These are phyloP conservation scores for Mastigias papua DNA, from an alignment of 30 jellyfish, hydroid and myxozoan genomes.

Conservation along the genomic window DNA sequence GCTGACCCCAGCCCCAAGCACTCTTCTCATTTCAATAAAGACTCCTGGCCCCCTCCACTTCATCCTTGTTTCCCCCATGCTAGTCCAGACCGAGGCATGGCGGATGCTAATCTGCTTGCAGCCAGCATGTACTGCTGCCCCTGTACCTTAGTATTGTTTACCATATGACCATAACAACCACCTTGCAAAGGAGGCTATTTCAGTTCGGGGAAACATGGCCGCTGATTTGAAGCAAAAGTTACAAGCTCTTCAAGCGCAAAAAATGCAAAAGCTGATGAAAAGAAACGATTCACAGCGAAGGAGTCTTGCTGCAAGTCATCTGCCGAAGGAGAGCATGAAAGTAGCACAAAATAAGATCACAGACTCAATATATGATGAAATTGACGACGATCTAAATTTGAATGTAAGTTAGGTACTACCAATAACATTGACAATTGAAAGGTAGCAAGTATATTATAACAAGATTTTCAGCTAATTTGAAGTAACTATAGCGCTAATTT, in stretches of 20 bases:
- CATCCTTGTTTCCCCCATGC: no score
- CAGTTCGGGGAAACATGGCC: constrained; percentile 33
- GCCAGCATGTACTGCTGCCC: no score
- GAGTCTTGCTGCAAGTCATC: not conserved
- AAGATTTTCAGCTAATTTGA: no score
- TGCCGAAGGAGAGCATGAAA: not conserved
- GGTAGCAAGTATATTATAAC: no score
- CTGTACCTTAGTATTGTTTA: not conserved
- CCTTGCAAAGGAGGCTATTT: constrained; percentile 27
- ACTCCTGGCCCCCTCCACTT: no score
- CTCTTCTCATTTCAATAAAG: no score
- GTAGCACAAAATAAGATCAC: not conserved
- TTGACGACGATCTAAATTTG: constrained; percentile 44
- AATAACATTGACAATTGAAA: not conserved
- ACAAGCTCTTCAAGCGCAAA: constrained; percentile 66
- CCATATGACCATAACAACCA: not conserved
- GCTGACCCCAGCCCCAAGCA: no score
- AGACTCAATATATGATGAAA: constrained; percentile 23
- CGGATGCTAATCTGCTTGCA: no score
- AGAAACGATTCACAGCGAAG: constrained; percentile 16
- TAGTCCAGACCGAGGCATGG: no score
- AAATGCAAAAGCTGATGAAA: constrained; percentile 52
- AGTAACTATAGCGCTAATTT: no score
- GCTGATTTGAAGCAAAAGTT: constrained; percentile 64
- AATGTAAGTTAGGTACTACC: not conserved